Conservation (phyloP, 1,140 invertebrate species). For the Apolygus lucorum region DNA sequence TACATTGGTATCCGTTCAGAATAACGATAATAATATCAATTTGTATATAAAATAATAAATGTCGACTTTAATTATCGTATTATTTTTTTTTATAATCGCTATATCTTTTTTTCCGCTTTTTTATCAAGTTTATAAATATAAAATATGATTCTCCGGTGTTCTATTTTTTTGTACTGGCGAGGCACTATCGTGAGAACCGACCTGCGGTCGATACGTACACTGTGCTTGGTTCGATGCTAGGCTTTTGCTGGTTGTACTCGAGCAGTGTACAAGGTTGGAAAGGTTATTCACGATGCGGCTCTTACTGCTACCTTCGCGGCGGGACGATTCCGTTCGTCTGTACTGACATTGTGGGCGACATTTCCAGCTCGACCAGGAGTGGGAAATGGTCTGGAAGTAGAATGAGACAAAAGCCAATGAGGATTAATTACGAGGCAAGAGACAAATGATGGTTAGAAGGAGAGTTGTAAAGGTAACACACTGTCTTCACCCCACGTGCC, state of each 20-base stretch:
- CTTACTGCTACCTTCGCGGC: constrained; percentile 39
- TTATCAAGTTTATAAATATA: not conserved
- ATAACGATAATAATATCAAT: constrained; percentile 4
- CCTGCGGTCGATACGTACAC: not conserved
- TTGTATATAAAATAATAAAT: constrained; percentile 16
- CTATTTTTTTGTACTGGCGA: constrained; percentile 23
- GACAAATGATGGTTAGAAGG: too few relatives aligned
- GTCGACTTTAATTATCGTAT: not conserved
- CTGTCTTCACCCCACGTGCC: too few relatives aligned
- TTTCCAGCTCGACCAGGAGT: constrained; percentile 86
- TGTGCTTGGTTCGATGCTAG: not conserved
- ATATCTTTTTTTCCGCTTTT: not conserved
- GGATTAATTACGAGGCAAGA: too few relatives aligned
- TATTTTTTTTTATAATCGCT: constrained; percentile 8
- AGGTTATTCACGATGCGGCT: not conserved
- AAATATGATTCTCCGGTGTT: constrained; percentile 1
- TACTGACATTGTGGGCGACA: constrained; percentile 50
- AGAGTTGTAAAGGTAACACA: too few relatives aligned
- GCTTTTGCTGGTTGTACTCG: not conserved
- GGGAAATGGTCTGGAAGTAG: constrained; percentile 82
- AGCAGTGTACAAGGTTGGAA: not conserved
- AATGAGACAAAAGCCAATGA: too few relatives aligned
- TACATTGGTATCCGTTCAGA: not conserved
- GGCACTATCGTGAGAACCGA: constrained; percentile 26
- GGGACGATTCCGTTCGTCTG: constrained; percentile 25